These are phyloP conservation scores for Nomia melanderi DNA, from an alignment of 1,140 invertebrate genomes.

Conservation along the genomic window DNA sequence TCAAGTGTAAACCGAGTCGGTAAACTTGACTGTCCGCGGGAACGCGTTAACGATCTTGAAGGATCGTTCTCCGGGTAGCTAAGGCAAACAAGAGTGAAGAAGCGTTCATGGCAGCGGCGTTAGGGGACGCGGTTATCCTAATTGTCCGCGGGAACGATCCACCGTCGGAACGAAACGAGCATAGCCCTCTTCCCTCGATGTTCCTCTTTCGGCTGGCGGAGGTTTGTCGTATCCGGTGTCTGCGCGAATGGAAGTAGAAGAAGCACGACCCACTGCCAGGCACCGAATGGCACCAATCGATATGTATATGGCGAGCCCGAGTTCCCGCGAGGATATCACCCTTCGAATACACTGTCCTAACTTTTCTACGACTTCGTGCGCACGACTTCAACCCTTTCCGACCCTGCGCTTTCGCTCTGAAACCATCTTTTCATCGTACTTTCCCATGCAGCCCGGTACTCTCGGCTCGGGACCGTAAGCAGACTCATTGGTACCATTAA, in stretches of 20 bases:
- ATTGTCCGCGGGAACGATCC: background rate
- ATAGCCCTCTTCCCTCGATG: constrained; percentile 5
- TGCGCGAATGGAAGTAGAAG: constrained; percentile 54
- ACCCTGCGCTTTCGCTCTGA: too few relatives aligned
- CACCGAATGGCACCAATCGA: constrained; percentile 78
- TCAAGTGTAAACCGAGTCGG: too few relatives aligned
- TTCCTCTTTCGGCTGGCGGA: constrained; percentile 27
- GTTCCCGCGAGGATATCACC: constrained; percentile 45
- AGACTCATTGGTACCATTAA: too few relatives aligned
- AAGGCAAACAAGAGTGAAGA: too few relatives aligned
- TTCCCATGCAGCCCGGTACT: too few relatives aligned
- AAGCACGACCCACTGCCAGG: constrained; percentile 70
- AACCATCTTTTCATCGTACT: too few relatives aligned
- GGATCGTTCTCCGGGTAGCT: too few relatives aligned
- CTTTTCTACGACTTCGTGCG: constrained; percentile 36
- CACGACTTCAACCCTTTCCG: constrained; percentile 13
- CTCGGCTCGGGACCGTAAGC: too few relatives aligned
- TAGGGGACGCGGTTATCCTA: background rate
- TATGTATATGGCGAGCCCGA: constrained; percentile 54
- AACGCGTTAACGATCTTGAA: too few relatives aligned
- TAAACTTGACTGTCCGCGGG: too few relatives aligned
- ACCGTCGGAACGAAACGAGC: background rate
- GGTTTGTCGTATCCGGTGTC: constrained; percentile 47
- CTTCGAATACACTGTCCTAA: constrained; percentile 37
- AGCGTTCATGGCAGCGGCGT: too few relatives aligned